A percentile compares a stretch with the other conserved stretches of the same genome.
Conservation (phyloP, 1,140 invertebrate genomes). For the Heliconius eleuchia region DNA sequence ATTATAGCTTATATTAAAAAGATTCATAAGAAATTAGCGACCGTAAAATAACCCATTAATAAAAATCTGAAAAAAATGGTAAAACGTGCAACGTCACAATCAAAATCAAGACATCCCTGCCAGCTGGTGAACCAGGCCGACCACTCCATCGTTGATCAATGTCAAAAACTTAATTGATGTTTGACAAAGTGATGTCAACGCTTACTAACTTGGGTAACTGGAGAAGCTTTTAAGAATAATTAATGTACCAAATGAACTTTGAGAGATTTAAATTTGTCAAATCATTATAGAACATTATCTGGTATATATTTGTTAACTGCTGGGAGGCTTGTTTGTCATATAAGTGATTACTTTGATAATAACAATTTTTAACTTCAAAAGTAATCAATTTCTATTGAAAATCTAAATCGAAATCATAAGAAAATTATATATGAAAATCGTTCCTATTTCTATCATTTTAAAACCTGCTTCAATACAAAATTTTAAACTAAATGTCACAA, state of each 20-base stretch:
- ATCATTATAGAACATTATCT: slow-evolving; percentile 42
- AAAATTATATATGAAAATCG: too few relatives aligned
- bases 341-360: neutral
- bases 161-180: slow-evolving; percentile 75
- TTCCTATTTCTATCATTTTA: too few relatives aligned
- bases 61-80: slow-evolving; percentile 1
- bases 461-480: too few relatives aligned
- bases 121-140: slow-evolving; percentile 27
- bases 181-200: slow-evolving; percentile 75
- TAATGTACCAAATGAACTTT: slow-evolving; percentile 59
- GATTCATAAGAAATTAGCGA: neutral
- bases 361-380: neutral
- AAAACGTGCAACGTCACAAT: slow-evolving; percentile 29
- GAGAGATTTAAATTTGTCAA: slow-evolving; percentile 53
- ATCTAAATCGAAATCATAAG: neutral
- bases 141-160: slow-evolving; percentile 70
- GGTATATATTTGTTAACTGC: slow-evolving; percentile 16
- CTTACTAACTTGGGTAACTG: slow-evolving; percentile 53
- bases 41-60: slow-evolving; percentile 13
- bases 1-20: neutral
- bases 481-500: too few relatives aligned
- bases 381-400: neutral
- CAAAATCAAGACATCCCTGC: slow-evolving; percentile 28
- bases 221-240: slow-evolving; percentile 76
- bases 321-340: neutral